Conservation (phyloP, 2,113 vertebrate genomes). For the Petroica traversi region DNA sequence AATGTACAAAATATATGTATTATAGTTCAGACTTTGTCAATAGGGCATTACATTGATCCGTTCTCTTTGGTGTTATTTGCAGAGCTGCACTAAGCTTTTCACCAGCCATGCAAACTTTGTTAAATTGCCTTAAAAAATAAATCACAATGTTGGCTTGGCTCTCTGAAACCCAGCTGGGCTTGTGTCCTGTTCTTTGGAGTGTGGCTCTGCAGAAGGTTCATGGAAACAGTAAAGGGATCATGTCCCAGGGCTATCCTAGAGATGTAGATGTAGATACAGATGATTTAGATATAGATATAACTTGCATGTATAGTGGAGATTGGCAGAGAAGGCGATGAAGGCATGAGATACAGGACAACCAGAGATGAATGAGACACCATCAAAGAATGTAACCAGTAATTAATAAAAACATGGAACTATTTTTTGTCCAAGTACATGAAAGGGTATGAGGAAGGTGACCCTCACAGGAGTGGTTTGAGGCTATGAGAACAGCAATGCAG, state of each 20-base stretch:
- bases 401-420: background rate
- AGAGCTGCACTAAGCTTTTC: background rate
- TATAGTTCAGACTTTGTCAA: constrained; percentile 40
- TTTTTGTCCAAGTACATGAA: background rate
- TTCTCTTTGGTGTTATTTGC: constrained; percentile 23
- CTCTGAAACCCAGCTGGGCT: background rate
- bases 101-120: background rate
- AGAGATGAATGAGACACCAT: background rate
- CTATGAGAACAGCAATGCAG: background rate
- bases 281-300: background rate
- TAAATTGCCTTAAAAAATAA: constrained; percentile 1
- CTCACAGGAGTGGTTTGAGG: background rate
- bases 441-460: background rate
- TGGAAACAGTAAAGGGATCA: background rate
- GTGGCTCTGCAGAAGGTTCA: background rate
- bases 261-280: background rate
- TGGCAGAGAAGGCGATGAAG: background rate
- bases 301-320: background rate
- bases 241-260: background rate
- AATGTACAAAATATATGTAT: constrained; percentile 49
- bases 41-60: constrained; percentile 50
- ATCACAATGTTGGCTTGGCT: background rate
- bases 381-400: background rate
- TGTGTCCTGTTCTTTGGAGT: background rate
- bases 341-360: background rate